A percentile compares a stretch with the other conserved stretches of the same genome.
Conservation (phyloP, 2,797 vertebrate species). For the Columba guinea region DNA sequence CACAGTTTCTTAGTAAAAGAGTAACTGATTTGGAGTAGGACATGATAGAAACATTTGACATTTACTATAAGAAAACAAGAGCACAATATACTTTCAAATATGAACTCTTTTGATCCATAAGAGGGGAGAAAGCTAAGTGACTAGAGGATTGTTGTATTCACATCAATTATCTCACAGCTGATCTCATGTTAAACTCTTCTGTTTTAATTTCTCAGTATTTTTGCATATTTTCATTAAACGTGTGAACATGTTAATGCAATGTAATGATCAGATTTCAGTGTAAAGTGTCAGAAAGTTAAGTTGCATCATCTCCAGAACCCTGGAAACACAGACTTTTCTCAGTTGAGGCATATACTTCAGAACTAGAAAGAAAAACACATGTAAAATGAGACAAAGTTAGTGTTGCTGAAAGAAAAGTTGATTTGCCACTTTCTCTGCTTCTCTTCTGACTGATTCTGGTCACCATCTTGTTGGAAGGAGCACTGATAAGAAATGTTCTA, state of each 20-base stretch:
- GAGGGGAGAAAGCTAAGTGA: neutral
- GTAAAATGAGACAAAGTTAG: neutral
- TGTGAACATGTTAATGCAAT: neutral
- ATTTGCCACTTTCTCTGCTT: neutral
- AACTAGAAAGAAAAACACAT: neutral
- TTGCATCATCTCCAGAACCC: neutral
- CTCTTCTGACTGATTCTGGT: neutral
- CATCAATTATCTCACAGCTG: neutral
- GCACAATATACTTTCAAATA: neutral
- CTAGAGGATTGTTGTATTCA: neutral
- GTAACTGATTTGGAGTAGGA: neutral
- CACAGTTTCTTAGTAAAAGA: neutral
- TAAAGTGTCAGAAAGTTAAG: neutral
- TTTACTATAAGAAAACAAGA: neutral
- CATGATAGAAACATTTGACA: neutral
- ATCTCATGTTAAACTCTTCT: neutral
- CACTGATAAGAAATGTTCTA: neutral
- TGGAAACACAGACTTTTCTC: neutral
- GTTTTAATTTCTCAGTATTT: neutral
- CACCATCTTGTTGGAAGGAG: neutral
- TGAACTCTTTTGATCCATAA: neutral
- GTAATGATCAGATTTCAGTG: neutral
- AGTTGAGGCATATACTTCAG: neutral
- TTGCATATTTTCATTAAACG: neutral
- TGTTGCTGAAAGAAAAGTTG: neutral